Evolutionary conservation across 2,113 vertebrate species (phyloP), one percentile per base, ranked within the genome.

Genomic region (Acrocephalus arundinaceus): DNA sequence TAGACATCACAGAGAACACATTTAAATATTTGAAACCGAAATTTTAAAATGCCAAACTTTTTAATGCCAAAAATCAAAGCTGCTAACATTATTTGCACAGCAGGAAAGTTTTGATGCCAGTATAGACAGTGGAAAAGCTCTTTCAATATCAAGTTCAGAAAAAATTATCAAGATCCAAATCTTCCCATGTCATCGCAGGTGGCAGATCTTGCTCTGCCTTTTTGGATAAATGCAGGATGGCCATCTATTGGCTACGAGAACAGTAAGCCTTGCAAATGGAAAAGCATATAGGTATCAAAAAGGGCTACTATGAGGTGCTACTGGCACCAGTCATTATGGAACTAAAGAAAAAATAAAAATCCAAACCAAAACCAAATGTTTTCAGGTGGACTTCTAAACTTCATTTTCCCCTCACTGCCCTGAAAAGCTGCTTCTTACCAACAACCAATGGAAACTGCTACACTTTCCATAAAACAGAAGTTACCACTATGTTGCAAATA

Each of bases 401-500:
- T 49, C 9, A 30, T 80, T 89, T 63, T 6, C 5, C 33, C 46
- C 13, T 13, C 5, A 3, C 37, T 25, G 11, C 62, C 46, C 52
- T 75, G 46, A 72, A 91, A 91, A 79, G n/a, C 14, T 37, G 37
- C 55, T 83, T 87, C 74, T 85, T 76, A 91, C 85, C 89, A 91
- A 39, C 35, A 85, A 66, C 15, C 28, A 96, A 83, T 73, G 82
- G 71, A 95, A 96, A 95, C 27, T 55, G 66, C 45, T 52, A 80
- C 37, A 77, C 23, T 90, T 93, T 57, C 89, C 89, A 85, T 31
- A 21, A 93, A 95, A 93, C n/a, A 92, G 55, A 88, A 91, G 39
- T 86, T 82, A 90, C 78, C 43, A 91, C 9, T 72, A 85, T 41
- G 21, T 75, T 92, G 57, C 62, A 97, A 95, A 96, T 71, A 76